Evolutionary conservation across 2,888 invertebrate species (phyloP).

Genomic region (Exocentrus adspersus): DNA sequence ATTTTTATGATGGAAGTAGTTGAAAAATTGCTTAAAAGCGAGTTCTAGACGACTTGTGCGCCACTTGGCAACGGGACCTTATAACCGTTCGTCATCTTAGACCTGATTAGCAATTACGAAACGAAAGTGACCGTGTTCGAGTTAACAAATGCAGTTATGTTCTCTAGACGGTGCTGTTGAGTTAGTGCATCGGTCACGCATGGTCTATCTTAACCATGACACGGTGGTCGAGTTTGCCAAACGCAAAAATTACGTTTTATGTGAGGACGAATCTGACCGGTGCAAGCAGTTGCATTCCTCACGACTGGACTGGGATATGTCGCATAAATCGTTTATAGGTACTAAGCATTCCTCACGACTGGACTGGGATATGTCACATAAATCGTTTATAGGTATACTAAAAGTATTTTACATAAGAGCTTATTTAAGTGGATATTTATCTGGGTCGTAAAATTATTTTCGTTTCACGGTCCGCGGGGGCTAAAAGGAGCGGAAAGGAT

Average conservation of each 20-base stretch:
- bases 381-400: conserved; percentile 19
- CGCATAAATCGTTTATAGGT: conserved; percentile 10
- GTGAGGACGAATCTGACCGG: conserved; percentile 17
- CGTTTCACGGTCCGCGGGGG: conserved; percentile 7
- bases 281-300: conserved; percentile 20
- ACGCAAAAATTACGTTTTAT: conserved; percentile 20
- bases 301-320: not conserved
- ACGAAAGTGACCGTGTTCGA: conserved; percentile 50
- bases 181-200: conserved; percentile 51
- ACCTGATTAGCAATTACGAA: conserved; percentile 39
- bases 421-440: conserved; percentile 4
- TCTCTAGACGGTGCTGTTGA: no score
- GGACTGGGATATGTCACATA: not conserved
- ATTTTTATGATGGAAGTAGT: no score
- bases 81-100: conserved; percentile 13
- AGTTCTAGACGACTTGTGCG: not conserved
- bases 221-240: conserved; percentile 48
- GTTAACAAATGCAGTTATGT: conserved; percentile 50
- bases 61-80: not conserved
- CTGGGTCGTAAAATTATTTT: conserved; percentile 12
- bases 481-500: not conserved
- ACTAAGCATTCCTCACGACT: conserved; percentile 4
- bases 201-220: conserved; percentile 58
- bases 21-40: no score
- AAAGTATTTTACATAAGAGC: conserved; percentile 16